Evolutionary conservation across 1,140 invertebrate genomes (phyloP).

Genomic region (Battus philenor): DNA sequence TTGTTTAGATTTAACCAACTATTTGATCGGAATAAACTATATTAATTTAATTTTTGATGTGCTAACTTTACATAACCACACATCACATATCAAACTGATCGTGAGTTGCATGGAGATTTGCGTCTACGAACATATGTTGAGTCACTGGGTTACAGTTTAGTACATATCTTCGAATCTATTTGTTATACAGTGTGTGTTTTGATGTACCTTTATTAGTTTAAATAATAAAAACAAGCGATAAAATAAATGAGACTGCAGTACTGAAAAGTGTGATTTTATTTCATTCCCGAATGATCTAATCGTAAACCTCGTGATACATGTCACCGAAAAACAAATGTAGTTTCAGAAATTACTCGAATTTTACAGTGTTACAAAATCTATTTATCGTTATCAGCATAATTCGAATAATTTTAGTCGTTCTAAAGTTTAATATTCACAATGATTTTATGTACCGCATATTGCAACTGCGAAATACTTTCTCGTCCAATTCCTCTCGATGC

Average conservation of each 20-base stretch:
- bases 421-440: too few species aligned
- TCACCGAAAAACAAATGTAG: too few species aligned
- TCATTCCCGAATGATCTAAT: too few species aligned
- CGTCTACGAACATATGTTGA: constrained; percentile 34
- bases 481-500: too few species aligned
- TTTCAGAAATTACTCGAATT: too few species aligned
- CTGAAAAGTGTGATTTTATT: constrained; percentile 36
- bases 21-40: constrained; percentile 30
- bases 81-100: constrained; percentile 20
- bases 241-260: constrained; percentile 73
- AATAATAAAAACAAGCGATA: constrained; percentile 56
- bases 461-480: too few species aligned
- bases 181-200: constrained; percentile 68
- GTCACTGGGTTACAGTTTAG: constrained; percentile 49
- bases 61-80: constrained; percentile 10
- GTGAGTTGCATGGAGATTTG: too few species aligned
- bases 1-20: constrained; percentile 36
- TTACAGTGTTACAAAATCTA: too few species aligned
- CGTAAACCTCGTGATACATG: too few species aligned
- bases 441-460: too few species aligned
- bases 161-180: constrained; percentile 67
- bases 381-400: too few species aligned
- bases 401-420: too few species aligned
- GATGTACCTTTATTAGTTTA: constrained; percentile 67
- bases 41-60: background rate